A percentile compares a stretch with the other conserved stretches of the same genome.
Evolutionary conservation across 2,797 vertebrate genomes (phyloP).

Genomic region (Falco peregrinus): DNA sequence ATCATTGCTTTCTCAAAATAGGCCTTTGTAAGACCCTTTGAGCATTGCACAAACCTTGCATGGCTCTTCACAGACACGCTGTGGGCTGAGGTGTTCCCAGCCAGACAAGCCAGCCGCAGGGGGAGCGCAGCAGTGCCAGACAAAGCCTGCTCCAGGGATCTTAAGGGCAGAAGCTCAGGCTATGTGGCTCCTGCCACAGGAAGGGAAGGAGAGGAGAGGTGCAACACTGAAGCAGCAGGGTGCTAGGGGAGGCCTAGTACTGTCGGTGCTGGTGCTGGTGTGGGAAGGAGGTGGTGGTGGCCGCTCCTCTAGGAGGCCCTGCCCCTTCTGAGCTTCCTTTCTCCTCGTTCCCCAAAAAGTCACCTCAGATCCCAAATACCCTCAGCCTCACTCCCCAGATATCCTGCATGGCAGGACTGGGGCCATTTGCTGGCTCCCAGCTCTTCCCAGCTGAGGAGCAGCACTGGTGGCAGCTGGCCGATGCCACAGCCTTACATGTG

Average conservation of each 20-base stretch:
- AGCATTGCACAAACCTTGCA: background rate
- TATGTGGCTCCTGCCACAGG: accelerated
- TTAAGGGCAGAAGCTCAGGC: background rate
- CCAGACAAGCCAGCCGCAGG: accelerated
- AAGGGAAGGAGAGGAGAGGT: background rate
- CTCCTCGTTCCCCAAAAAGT: background rate
- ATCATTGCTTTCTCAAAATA: background rate
- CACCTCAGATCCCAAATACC: background rate
- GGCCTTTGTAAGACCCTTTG: background rate
- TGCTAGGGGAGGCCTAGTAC: background rate
- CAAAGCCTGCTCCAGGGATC: accelerated
- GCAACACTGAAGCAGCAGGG: background rate
- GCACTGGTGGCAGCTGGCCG: background rate
- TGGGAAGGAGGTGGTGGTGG: no score
- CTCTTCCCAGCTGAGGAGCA: background rate
- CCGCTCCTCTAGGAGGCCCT: background rate
- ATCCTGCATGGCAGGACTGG: background rate
- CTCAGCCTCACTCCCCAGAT: background rate
- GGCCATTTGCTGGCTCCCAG: background rate
- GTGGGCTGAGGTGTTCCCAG: accelerated
- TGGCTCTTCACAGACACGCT: accelerated
- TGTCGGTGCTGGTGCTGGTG: background rate
- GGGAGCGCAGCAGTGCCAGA: accelerated
- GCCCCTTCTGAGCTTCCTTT: background rate
- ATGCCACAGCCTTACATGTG: background rate